Evolutionary conservation across 2,797 vertebrate genomes (phyloP).

Genomic region (Liparis tanakae): DNA sequence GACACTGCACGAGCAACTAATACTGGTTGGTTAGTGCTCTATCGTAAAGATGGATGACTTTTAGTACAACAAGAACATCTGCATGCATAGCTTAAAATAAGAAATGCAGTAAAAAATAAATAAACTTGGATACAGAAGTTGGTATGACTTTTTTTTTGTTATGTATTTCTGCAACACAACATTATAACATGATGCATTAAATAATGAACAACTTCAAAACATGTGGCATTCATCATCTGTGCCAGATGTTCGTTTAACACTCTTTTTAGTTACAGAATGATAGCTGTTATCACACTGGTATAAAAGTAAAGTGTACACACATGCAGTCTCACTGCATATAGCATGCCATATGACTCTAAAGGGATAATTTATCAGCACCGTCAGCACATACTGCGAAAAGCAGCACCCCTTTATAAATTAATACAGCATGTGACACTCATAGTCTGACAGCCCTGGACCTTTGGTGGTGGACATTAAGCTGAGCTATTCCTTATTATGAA

Average conservation of each 20-base stretch:
- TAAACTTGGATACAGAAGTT: not conserved
- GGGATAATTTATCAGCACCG: conserved; percentile 41
- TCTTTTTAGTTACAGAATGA: not conserved
- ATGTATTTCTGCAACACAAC: not conserved
- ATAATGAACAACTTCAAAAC: conserved; percentile 12
- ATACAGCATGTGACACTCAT: conserved; percentile 38
- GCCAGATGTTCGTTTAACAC: not conserved
- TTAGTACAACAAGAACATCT: not conserved
- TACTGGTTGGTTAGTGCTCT: not conserved
- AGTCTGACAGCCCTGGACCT: conserved; percentile 41
- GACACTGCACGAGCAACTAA: not conserved
- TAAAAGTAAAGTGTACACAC: conserved; percentile 13
- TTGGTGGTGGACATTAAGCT: conserved; percentile 48
- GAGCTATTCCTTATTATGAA: conserved; percentile 58
- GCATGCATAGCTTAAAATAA: not conserved
- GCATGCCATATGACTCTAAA: conserved; percentile 27
- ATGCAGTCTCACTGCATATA: conserved; percentile 9
- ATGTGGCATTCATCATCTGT: not conserved
- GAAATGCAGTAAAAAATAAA: not conserved
- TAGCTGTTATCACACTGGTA: not conserved
- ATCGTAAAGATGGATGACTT: not conserved
- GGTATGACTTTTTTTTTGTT: not conserved
- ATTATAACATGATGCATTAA: not conserved
- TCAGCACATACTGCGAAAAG: conserved; percentile 50
- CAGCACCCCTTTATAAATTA: conserved; percentile 42